Percentiles rank a stretch among this genome's conserved stretches.
These are phyloP conservation scores for Emys orbicularis DNA, from an alignment of 2,797 vertebrate species.

Conservation along the genomic window DNA sequence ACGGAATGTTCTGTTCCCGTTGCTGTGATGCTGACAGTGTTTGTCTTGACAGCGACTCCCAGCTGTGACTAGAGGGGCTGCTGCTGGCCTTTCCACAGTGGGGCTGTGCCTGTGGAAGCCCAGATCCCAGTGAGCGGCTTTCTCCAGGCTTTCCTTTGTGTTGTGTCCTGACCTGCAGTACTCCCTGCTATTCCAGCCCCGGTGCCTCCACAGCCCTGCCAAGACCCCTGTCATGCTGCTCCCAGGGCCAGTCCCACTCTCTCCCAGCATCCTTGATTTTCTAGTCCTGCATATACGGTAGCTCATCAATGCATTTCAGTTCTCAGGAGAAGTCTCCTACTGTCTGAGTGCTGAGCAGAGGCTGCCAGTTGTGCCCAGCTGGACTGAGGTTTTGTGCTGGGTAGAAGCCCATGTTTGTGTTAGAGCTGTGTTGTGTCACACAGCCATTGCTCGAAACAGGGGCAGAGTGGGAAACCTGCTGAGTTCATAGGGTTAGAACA, in stretches of 20 bases:
- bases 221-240: not conserved
- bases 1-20: slow-evolving; percentile 78
- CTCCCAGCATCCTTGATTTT: not conserved
- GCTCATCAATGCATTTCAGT: not conserved
- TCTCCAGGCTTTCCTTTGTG: not conserved
- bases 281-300: not conserved
- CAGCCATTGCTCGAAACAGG: not conserved
- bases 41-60: slow-evolving; percentile 55
- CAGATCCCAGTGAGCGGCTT: not conserved
- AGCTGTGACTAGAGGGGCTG: not conserved
- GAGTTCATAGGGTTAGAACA: not conserved
- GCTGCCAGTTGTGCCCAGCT: not conserved
- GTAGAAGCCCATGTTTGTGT: not conserved
- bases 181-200: not conserved
- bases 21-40: slow-evolving; percentile 58
- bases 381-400: not conserved
- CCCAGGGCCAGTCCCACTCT: not conserved
- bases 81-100: not conserved
- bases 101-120: not conserved
- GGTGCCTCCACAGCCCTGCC: not conserved
- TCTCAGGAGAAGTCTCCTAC: not conserved
- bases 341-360: not conserved
- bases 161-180: not conserved
- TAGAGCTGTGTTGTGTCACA: not conserved
- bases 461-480: not conserved